Evolutionary conservation across 2,113 vertebrate genomes (phyloP), one percentile per base, ranked within the genome.

Genomic region (Dromiciops gliroides): DNA sequence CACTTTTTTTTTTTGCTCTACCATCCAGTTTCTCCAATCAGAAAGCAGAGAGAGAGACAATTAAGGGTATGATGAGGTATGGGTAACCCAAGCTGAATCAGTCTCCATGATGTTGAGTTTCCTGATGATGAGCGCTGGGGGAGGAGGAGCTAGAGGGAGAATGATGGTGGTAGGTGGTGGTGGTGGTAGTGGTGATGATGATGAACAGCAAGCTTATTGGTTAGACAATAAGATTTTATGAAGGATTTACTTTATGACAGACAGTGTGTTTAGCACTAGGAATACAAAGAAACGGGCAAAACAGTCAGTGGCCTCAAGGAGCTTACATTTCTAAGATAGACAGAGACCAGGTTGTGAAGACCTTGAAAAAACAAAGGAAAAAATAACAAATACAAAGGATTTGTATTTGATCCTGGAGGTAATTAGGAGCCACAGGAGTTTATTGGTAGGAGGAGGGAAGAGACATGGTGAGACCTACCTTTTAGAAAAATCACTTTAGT

Each of bases 81-180:
- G 37, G 44, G 19, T 83, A 83, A 83, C 37, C 67, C 8, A 24
- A 67, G 48, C 89, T 94, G 95, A 95, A 83, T 91, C 90, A 97
- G 95, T 92, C 89, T 92, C 92, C 91, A 89, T 3, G 23, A 28
- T 37, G 44, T 2, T 12, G 50, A 52, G 8, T 91, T 60, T 90
- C 53, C 26, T 90, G 37, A 25, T 31, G 47, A 50, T n/a, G 50
- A 48, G 44, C 19, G 89, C 67, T n/a, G 56, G 93, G 93, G 47
- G 14, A 50, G 10, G n/a, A n/a, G 50, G 50, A 48, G 92, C 91
- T 91, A 47, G 31, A 4, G 51, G 47, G 88, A 47, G 90, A 89
- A 28, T 48, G 2, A 0, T 19, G 11, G 44, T 28, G 51, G 90
- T 37, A 47, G 51, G 2, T 56, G 48, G 89, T 11, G 25, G 28